phyloP scores from a whole-genome alignment of 2,113 vertebrate genomes.

The Clarias batrachus region DNA sequence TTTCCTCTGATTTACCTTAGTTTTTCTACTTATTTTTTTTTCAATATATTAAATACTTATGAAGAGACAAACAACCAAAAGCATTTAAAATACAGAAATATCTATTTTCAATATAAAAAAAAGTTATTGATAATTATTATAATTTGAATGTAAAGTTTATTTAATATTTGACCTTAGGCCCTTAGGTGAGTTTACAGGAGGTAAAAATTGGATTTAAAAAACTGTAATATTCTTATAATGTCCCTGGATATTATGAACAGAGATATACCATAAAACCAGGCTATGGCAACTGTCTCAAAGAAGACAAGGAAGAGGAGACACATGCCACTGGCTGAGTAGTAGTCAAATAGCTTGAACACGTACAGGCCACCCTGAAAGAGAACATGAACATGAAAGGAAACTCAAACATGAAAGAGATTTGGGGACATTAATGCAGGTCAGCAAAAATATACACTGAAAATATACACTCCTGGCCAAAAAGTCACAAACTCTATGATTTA shows the following conservation, averaged over 20 bases:
- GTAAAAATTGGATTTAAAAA: neutral
- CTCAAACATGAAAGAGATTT: conserved; percentile 14
- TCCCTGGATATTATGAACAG: neutral
- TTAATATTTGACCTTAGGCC: neutral
- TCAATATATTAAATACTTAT: neutral
- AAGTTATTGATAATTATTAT: neutral
- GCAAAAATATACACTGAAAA: neutral
- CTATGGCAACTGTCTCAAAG: conserved; percentile 88
- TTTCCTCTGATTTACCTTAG: too few relatives aligned
- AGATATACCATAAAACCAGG: conserved; percentile 85
- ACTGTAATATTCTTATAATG: neutral
- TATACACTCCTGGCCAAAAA: too few relatives aligned
- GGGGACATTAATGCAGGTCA: neutral
- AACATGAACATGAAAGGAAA: conserved; percentile 8
- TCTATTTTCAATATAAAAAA: neutral
- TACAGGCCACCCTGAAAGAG: conserved; percentile 79
- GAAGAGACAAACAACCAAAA: neutral
- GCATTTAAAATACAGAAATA: neutral
- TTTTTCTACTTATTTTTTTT: neutral
- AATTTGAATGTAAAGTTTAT: neutral
- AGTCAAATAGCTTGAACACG: conserved; percentile 91
- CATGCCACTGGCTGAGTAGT: conserved; percentile 93
- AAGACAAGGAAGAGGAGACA: conserved; percentile 89
- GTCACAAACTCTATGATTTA: too few relatives aligned
- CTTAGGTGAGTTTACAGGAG: neutral